Evolutionary conservation across 2,888 invertebrate genomes (phyloP), one percentile per base, ranked within the genome.

Genomic region (Drosophila yooni): DNA sequence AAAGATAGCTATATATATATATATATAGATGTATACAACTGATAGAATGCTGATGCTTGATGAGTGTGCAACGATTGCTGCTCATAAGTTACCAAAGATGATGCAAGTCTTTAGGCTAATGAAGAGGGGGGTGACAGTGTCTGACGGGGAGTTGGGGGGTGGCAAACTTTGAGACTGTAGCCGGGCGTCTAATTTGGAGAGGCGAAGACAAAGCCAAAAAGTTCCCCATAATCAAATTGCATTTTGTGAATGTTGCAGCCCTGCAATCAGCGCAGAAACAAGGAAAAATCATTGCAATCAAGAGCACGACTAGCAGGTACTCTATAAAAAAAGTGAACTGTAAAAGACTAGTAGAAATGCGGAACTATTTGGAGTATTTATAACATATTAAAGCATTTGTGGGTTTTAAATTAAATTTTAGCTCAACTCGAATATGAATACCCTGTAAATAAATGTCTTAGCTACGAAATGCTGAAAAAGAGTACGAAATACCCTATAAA

Each of bases 91-190:
- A 21, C 70, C 43, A 64, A 84, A 74, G 82, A 80, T 88, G 88
- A 80, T 76, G 88, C 85, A 85, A 89, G 85, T 80, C 80, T 82
- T 86, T 84, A 77, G 88, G 74, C 85, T 89, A 86, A 86, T 86
- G 85, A 89, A 88, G 69, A 66, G 31, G 50, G 36, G 34, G 27
- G n/a, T 2, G 10, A 18, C 8, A 15, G 27, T 8, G 8, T 48
- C 25, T 15, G 25, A 25, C 21, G 27, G 27, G 25, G 15, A 1
- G 50, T 29, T 31, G 54, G 46, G 46, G 43, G 18, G n/a, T 29
- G 25, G 10, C 40, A 15, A 15, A 40, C 11, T 11, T 50, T 21
- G 21, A 34, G 21, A 3, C 79, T 76, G 69, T 4, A 25, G 46
- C 46, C 46, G 46, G 15, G 46, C 25, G 46, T 25, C 46, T 46